A percentile compares a stretch with the other conserved stretches of the same genome.
These are phyloP conservation scores for Drosophila dunni DNA, from an alignment of 1,140 invertebrate genomes.

Conservation along the genomic window DNA sequence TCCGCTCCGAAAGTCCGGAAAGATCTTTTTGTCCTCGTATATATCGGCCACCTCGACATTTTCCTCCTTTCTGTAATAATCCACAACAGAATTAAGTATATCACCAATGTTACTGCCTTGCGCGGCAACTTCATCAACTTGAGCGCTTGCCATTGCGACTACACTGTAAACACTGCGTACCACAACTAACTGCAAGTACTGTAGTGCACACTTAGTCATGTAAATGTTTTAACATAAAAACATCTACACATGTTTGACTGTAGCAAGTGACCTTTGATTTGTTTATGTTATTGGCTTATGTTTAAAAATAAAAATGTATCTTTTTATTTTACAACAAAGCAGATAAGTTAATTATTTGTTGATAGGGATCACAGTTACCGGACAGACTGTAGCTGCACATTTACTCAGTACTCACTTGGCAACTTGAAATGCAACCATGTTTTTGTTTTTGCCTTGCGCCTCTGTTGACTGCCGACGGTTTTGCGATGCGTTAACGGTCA, in stretches of 20 bases:
- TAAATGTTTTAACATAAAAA: background rate
- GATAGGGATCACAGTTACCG: too few relatives aligned
- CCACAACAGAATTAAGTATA: slow-evolving; percentile 19
- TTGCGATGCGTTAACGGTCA: slow-evolving; percentile 43
- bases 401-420: slow-evolving; percentile 63
- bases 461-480: background rate
- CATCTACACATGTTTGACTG: too few relatives aligned
- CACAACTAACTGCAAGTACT: slow-evolving; percentile 12
- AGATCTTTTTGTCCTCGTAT: slow-evolving; percentile 77
- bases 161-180: background rate
- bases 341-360: too few relatives aligned
- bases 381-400: background rate
- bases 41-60: slow-evolving; percentile 54
- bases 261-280: too few relatives aligned
- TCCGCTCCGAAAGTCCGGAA: slow-evolving; percentile 88
- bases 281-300: too few relatives aligned
- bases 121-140: slow-evolving; percentile 8
- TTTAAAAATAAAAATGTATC: too few relatives aligned
- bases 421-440: slow-evolving; percentile 54
- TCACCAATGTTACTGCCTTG: slow-evolving; percentile 16
- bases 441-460: background rate
- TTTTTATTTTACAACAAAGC: too few relatives aligned
- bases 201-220: slow-evolving; percentile 18
- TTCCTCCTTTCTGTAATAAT: slow-evolving; percentile 47
- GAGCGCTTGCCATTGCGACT: slow-evolving; percentile 31